Evolutionary conservation across 2,797 vertebrate genomes (phyloP).

Genomic region (Sciurus vulgaris): DNA sequence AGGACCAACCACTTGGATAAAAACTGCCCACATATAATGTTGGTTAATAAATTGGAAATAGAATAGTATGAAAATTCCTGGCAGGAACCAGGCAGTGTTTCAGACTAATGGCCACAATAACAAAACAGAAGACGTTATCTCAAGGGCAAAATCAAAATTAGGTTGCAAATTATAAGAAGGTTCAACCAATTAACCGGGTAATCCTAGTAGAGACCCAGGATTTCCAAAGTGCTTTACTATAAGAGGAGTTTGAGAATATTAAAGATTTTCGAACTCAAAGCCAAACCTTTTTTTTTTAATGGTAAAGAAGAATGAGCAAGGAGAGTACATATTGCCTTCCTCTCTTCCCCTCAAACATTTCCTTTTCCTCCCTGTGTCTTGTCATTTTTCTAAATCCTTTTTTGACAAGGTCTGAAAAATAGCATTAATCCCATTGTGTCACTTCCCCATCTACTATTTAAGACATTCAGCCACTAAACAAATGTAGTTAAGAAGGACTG

Average conservation of each 20-base stretch:
- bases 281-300: neutral
- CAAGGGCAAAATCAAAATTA: constrained; percentile 64
- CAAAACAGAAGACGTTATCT: constrained; percentile 39
- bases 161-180: neutral
- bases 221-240: neutral
- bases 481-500: constrained; percentile 62
- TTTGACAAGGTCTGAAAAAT: constrained; percentile 66
- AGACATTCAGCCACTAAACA: constrained; percentile 51
- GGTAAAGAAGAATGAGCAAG: neutral
- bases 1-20: constrained; percentile 22
- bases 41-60: constrained; percentile 37
- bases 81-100: constrained; percentile 29
- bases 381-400: constrained; percentile 64
- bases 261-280: constrained; percentile 43
- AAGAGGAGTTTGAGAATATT: constrained; percentile 39
- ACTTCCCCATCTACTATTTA: constrained; percentile 57
- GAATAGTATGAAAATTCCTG: constrained; percentile 11
- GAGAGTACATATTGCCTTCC: neutral
- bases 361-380: neutral
- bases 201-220: neutral
- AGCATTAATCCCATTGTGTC: constrained; percentile 56
- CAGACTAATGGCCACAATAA: constrained; percentile 26
- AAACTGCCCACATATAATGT: constrained; percentile 9
- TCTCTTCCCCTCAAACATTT: constrained; percentile 2
- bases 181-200: neutral